A percentile compares a stretch with the other conserved stretches of the same genome.
These are phyloP conservation scores for Prosapia bicincta DNA, from an alignment of 2,888 invertebrate genomes.

Conservation along the genomic window DNA sequence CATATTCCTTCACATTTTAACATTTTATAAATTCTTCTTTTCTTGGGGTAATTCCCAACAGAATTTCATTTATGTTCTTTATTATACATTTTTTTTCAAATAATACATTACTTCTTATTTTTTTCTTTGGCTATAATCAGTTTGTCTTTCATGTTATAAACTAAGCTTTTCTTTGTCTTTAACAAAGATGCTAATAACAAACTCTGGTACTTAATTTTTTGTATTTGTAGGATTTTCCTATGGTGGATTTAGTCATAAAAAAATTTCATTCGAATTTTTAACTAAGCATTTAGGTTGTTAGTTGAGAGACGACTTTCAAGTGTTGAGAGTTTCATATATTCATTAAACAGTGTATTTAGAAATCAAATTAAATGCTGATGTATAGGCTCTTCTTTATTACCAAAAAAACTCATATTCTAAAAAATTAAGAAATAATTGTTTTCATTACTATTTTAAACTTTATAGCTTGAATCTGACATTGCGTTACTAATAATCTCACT, in stretches of 20 bases:
- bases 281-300: neutral
- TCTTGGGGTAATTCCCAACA: conserved; percentile 7
- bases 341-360: conserved; percentile 34
- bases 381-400: conserved; percentile 33
- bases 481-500: no score
- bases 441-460: no score
- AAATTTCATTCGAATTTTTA: neutral
- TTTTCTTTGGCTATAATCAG: conserved; percentile 22
- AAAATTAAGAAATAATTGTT: conserved; percentile 16
- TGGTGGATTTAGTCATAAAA: conserved; percentile 29
- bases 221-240: conserved; percentile 15
- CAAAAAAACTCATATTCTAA: conserved; percentile 37
- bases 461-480: no score
- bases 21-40: conserved; percentile 14
- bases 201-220: no score
- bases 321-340: conserved; percentile 36
- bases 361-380: conserved; percentile 38
- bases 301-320: conserved; percentile 23
- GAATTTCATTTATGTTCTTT: neutral
- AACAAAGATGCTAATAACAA: conserved; percentile 25
- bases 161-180: conserved; percentile 31
- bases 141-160: conserved; percentile 20
- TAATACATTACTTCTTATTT: conserved; percentile 9
- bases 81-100: conserved; percentile 15
- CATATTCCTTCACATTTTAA: conserved; percentile 1